Evolutionary conservation across 1,140 invertebrate genomes (phyloP), one percentile per base, ranked within the genome.

Genomic region (Pogonomyrmex barbatus): DNA sequence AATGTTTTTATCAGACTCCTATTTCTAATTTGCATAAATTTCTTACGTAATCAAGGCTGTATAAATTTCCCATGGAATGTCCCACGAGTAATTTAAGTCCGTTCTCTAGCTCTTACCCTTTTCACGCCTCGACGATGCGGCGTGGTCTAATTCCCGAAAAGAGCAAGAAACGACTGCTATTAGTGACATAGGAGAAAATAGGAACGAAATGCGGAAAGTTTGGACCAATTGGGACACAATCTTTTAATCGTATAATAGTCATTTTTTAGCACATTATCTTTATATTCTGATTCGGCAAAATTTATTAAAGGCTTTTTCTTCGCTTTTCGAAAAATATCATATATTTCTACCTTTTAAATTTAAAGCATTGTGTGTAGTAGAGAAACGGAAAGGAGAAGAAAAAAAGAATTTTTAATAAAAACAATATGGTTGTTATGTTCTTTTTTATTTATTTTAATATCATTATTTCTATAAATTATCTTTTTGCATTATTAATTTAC

Each of bases 21-120:
- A 83, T 75, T 56, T 50, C 56, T 68, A 56, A 83, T 83, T 83
- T 83, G 68, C 79, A 83, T 83, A 83, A 83, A 83, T 83, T 83
- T 83, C 79, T 83, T 47, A 83, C 42, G 79, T 75, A 83, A 83
- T 83, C 70, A 83, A 83, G 68, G 68, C 58, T 60, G 42, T 83
- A 83, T 83, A 83, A 83, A 83, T 83, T 83, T 83, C 30, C 68
- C 68, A 75, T 54, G 68, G 24, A 83, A 75, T 60, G 79, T 83
- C 70, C 68, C 68, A 62, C 68, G 79, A 83, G 70, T 83, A 83
- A 83, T 83, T 83, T 75, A 83, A 68, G 42, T 83, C 50, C 77
- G 60, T 52, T 54, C 63, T 39, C 58, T 63, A 47, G 77, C 62
- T 67, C 79, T 50, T 83, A 83, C 68, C 68, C 79, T 83, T 83